Base-by-base conservation (phyloP, 1,140 invertebrate genomes). In the Drosophila kepulauana region DNA sequence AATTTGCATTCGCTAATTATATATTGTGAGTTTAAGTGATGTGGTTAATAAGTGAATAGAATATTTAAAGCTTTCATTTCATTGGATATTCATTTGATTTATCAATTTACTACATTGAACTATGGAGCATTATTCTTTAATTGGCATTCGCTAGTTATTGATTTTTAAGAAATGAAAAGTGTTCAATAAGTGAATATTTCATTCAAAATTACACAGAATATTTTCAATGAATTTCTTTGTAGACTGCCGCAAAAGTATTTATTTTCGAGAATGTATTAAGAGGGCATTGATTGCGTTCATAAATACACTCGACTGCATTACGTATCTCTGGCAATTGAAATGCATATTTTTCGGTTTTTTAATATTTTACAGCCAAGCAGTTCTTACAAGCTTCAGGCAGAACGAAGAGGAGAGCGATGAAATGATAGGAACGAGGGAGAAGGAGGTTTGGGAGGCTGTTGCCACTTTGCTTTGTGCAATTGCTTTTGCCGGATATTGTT, bases 401-500 rank as follows among this genome's bases (percentile, higher is more conserved):
- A 30, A 1, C 13, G 4, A 41, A 11, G 38, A n/a, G 13, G 2
- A 6, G 25, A 11, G 45, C 20, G 20, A 25, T 25, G 20, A 25
- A 25, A 25, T 25, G 20, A 25, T 25, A 3, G 20, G 20, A 25
- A 4, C 0, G 0, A 25, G 45, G 1, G 2, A 28, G 43, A 38
- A 13, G 61, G 43, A 45, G 79, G 59, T 58, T 33, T 33, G 51
- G 38, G 20, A 25, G 20, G 54, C 59, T 45, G 84, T 30, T 82
- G 72, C 48, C 80, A 78, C 67, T 82, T 75, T 73, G 68, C 78
- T 88, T 89, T 89, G 78, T 81, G 81, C 81, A 88, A 88, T 88
- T 85, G 85, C 86, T 88, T 88, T 88, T 79, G 74, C 86, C 85
- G 85, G 85, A 88, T 88, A 88, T 88, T 88, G 84, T 89, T 87